Base-by-base conservation (phyloP, 2,888 invertebrate genomes). In the Melolontha melolontha region DNA sequence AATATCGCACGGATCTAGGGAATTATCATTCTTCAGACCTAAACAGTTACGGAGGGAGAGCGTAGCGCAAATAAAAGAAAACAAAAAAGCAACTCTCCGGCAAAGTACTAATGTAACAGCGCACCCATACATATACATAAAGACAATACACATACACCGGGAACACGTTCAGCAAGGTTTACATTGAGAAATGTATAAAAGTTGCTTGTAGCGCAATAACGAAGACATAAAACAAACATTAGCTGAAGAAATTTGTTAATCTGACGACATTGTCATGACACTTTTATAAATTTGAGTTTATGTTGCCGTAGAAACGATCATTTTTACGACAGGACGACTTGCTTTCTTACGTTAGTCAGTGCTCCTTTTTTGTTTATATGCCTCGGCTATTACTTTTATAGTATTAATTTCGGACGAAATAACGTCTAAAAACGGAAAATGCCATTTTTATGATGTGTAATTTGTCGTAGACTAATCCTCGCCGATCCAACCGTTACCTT, bases 391-490 rank as follows among this genome's bases (percentile, higher is more conserved):
- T 41, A 47, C 34, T 59, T 59, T 59, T 59, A 59, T 34, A 34
- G 44, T 29, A 47, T 62, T 62, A 62, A 62, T 62, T 62, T 62
- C 59, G 47, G 11, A 29, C 44, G 49, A 34, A 6, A 62, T 34
- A 49, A 62, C 29, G 47, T 47, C 42, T 34, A 22, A 22, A 17
- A 17, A 22, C 8, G 34, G 29, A 10, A 16, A 62, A 62, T 47
- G 59, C 17, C 34, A 47, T 47, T 62, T 62, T 62, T 62, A 62
- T 62, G 47, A 62, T 42, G 59, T 47, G 59, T 62, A 62, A 62
- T 62, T 62, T 62, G 47, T 47, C 59, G 47, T 62, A 34, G 47
- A 17, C 34, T 47, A 47, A 62, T 62, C 59, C 47, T 6, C 34
- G 34, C 34, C 34, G 29, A 34, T 7, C 16, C 34, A 42, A 34